Evolutionary conservation across 2,888 invertebrate species (phyloP).

Genomic region (Acleris holmiana): DNA sequence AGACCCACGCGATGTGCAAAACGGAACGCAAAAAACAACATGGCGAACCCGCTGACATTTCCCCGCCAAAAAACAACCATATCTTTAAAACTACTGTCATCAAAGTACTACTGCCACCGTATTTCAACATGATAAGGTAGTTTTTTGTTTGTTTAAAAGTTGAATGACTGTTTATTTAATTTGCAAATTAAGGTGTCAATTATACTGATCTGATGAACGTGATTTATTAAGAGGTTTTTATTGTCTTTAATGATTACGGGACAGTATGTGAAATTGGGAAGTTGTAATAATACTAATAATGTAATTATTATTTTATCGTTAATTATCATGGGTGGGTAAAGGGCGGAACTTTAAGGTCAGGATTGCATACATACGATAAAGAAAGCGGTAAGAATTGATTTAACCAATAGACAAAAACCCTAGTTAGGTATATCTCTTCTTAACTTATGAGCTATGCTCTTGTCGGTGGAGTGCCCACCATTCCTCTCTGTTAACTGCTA

Average conservation of each 20-base stretch:
- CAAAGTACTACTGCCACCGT: background rate
- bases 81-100: background rate
- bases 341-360: too few relatives aligned
- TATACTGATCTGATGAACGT: constrained; percentile 15
- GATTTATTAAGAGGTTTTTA: constrained; percentile 28
- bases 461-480: too few relatives aligned
- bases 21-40: constrained; percentile 11
- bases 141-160: background rate
- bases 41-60: constrained; percentile 23
- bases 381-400: too few relatives aligned
- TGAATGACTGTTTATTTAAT: background rate
- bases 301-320: background rate
- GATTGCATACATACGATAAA: too few relatives aligned
- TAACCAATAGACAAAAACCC: too few relatives aligned
- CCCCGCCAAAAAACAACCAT: constrained; percentile 22
- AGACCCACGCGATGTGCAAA: constrained; percentile 25
- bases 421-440: too few relatives aligned
- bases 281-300: constrained; percentile 1
- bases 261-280: background rate
- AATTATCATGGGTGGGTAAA: too few relatives aligned
- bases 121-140: background rate
- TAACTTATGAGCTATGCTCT: too few relatives aligned
- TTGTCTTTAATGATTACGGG: constrained; percentile 12
- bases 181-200: constrained; percentile 32
- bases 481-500: too few relatives aligned